Conservation (phyloP, 2,797 vertebrate genomes). For the Hybognathus amarus region DNA sequence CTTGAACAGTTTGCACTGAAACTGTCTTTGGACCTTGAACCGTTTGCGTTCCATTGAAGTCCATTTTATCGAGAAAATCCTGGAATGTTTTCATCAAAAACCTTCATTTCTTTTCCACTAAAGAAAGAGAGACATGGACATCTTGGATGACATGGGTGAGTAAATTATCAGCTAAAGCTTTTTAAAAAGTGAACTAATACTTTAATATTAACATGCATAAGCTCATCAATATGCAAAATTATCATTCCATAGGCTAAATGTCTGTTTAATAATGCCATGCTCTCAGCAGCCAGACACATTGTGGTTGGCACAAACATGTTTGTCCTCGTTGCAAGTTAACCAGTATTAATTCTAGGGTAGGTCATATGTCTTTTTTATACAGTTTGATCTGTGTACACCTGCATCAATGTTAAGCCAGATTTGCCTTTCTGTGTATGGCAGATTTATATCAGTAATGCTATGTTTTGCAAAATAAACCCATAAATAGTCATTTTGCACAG, state of each 20-base stretch:
- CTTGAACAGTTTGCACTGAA: too few relatives aligned
- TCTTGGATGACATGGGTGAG: too few relatives aligned
- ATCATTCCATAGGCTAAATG: background rate
- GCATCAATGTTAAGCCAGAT: conserved; percentile 18
- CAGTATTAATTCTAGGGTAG: background rate
- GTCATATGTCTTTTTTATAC: background rate
- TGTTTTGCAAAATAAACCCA: conserved; percentile 22
- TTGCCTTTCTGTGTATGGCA: background rate
- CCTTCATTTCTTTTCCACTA: too few relatives aligned
- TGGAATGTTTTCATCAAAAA: too few relatives aligned
- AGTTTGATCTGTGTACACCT: conserved; percentile 1
- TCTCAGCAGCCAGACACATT: background rate
- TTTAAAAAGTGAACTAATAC: too few relatives aligned
- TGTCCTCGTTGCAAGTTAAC: background rate
- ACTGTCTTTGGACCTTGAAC: too few relatives aligned
- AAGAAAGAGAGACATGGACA: too few relatives aligned
- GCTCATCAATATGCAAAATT: background rate
- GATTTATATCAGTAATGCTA: conserved; percentile 24
- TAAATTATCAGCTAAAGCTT: too few relatives aligned
- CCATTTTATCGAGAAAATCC: too few relatives aligned
- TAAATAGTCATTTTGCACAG: conserved; percentile 21
- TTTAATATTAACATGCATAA: background rate
- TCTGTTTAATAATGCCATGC: background rate
- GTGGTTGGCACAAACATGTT: conserved; percentile 2
- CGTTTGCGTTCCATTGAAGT: too few relatives aligned